Evolutionary conservation across 2,888 invertebrate species (phyloP).

Genomic region (Ennomos erosarius): DNA sequence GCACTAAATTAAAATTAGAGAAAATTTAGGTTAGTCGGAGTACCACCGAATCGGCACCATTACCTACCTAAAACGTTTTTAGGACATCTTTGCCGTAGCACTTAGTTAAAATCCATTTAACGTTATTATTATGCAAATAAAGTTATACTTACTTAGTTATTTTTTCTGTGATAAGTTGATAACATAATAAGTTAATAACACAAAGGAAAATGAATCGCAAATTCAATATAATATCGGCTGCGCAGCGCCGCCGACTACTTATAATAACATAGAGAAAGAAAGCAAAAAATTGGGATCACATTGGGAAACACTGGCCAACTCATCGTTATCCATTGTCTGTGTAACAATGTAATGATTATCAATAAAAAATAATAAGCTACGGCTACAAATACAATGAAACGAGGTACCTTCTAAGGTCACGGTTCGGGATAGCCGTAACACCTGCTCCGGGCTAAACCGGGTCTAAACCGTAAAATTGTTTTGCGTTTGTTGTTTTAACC

Average conservation of each 20-base stretch:
- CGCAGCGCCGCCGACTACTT: background rate
- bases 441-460: conserved; percentile 39
- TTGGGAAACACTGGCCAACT: conserved; percentile 16
- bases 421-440: conserved; percentile 33
- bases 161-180: background rate
- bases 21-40: no score
- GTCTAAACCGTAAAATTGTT: conserved; percentile 43
- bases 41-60: no score
- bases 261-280: conserved; percentile 13
- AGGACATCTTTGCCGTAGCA: no score
- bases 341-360: conserved; percentile 35
- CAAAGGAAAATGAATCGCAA: conserved; percentile 1
- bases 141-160: no score
- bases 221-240: background rate
- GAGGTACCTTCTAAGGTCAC: conserved; percentile 28
- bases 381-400: conserved; percentile 39
- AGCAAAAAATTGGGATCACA: background rate
- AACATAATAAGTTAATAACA: background rate
- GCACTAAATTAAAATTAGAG: no score
- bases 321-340: conserved; percentile 32
- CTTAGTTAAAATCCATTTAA: no score
- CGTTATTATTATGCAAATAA: background rate
- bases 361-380: conserved; percentile 43
- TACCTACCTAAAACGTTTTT: no score
- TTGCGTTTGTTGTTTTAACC: conserved; percentile 40